Evolutionary conservation across 2,888 invertebrate species (phyloP).

Genomic region (Furcula furcula): DNA sequence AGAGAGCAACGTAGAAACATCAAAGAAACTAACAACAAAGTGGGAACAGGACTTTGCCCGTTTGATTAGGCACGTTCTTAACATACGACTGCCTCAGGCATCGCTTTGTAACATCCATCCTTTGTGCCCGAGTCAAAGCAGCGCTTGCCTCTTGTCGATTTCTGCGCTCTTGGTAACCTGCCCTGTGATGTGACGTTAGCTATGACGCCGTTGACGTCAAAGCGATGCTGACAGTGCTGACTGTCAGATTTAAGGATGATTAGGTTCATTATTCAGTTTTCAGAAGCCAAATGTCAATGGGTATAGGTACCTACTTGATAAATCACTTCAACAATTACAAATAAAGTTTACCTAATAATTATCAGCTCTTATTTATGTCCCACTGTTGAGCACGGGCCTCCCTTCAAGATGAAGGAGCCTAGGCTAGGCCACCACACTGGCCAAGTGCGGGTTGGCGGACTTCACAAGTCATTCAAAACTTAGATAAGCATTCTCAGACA

Average conservation of each 20-base stretch:
- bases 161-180: conserved; percentile 43
- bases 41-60: conserved; percentile 65
- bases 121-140: conserved; percentile 55
- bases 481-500: too few species aligned
- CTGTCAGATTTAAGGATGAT: conserved; percentile 16
- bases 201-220: conserved; percentile 15
- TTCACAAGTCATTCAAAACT: too few species aligned
- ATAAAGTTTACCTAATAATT: too few species aligned
- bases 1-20: conserved; percentile 63
- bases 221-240: conserved; percentile 15
- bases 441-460: too few species aligned
- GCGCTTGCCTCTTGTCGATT: conserved; percentile 59
- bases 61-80: conserved; percentile 77
- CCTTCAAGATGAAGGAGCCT: too few species aligned
- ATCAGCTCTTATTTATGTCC: too few species aligned
- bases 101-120: conserved; percentile 64
- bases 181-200: conserved; percentile 26
- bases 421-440: too few species aligned
- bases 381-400: too few species aligned
- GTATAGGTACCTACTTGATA: too few species aligned
- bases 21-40: conserved; percentile 76
- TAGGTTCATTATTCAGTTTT: not conserved
- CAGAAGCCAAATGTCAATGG: too few species aligned
- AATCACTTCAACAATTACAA: too few species aligned
- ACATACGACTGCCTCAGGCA: conserved; percentile 60